Evolutionary conservation across 2,888 invertebrate species (phyloP), one percentile per base, ranked within the genome.

Genomic region (Phortica magna): DNA sequence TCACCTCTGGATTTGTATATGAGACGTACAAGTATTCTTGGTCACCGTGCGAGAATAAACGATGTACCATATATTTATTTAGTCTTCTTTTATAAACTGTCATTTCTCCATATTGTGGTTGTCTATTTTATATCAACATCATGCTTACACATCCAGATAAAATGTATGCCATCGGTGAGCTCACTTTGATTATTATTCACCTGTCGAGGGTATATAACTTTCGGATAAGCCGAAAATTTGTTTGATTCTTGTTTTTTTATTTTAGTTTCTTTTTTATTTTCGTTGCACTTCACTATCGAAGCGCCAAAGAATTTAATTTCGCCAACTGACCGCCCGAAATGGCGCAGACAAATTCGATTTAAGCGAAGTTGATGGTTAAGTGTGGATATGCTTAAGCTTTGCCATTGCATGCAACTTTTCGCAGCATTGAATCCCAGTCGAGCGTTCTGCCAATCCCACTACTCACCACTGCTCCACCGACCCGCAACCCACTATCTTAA

Each of bases 401-500:
- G 84, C 81, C 72, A 85, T 85, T 85, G 80, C 83, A 83, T 78
- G 83, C 77, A 83, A 83, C 84, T 83, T 83, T 75, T 78, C 77
- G 76, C 76, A 78, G 78, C 78, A 75, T 71, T 61, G 59, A 73
- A 73, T 57, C 67, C 57, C 39, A 61, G 78, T 83, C 84, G 85
- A 85, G 84, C 86, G 84, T 81, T 83, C 80, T 77, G 77, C 74
- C 43, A 59, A 76, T 39, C 75, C n/a, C 61, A 61, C 10, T 61
- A 19, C 10, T 22, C 61, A 61, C n/a, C 61, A 31, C 31, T 31
- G 31, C 31, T 31, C 31, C 31, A 31, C 67, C 39, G 17, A 67
- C 48, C 41, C 43, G n/a, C 61, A 61, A 6, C 22, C 22, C 61
- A 12, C 19, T 22, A 9, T 61, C 10, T 61, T 61, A 19, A 61